phyloP scores from a whole-genome alignment of 2,888 invertebrate genomes.

The Amorpha juglandis region DNA sequence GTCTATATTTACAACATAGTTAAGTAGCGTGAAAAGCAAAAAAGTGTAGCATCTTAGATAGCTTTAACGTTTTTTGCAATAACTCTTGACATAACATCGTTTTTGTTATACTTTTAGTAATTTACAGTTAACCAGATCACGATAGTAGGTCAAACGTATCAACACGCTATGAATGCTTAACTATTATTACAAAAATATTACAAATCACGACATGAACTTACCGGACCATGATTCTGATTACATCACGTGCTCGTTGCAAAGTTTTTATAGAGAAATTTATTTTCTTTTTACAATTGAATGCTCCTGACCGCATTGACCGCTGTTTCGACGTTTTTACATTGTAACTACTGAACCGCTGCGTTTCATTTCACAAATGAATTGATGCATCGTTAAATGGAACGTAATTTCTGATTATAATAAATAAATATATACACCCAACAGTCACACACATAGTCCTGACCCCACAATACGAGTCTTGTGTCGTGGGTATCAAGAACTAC shows the following conservation, averaged over 20 bases:
- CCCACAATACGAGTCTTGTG: too few species aligned
- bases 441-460: too few species aligned
- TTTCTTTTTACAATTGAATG: constrained; percentile 31
- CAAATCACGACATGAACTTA: constrained; percentile 6
- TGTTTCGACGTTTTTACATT: constrained; percentile 39
- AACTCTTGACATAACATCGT: not conserved
- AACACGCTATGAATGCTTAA: not conserved
- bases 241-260: constrained; percentile 34
- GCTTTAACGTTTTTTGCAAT: too few species aligned
- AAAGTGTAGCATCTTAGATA: too few species aligned
- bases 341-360: constrained; percentile 38
- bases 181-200: constrained; percentile 8
- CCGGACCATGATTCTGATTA: constrained; percentile 28
- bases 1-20: too few species aligned
- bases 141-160: not conserved
- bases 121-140: not conserved
- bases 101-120: not conserved
- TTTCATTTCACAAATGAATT: constrained; percentile 33
- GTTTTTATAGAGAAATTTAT: constrained; percentile 37
- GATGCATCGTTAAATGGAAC: not conserved
- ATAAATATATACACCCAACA: too few species aligned
- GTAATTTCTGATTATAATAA: not conserved
- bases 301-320: constrained; percentile 32
- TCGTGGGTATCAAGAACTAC: too few species aligned
- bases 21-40: too few species aligned